Evolutionary conservation across 2,797 vertebrate species (phyloP).

Genomic region (Borostomias antarcticus): DNA sequence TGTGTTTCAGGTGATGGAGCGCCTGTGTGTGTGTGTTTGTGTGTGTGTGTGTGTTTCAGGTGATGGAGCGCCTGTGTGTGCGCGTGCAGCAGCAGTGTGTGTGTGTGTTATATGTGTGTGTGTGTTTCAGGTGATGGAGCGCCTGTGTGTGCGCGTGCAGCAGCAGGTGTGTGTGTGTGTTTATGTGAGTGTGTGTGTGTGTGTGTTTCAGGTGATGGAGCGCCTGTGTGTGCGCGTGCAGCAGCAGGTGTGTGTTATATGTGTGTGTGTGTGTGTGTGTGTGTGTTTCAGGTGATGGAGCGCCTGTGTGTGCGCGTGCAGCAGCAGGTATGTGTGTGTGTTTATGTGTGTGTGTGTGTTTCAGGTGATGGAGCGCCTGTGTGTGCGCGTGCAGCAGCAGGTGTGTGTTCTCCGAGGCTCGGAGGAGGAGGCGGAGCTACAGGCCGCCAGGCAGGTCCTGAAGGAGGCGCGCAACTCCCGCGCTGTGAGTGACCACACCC

Average conservation of each 20-base stretch:
- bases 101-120: too few species aligned
- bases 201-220: slow-evolving; percentile 85
- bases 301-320: too few species aligned
- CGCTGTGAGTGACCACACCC: slow-evolving; percentile 77
- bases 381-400: slow-evolving; percentile 87
- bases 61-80: too few species aligned
- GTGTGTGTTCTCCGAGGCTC: slow-evolving; percentile 84
- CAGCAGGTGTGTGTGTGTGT: too few species aligned
- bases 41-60: slow-evolving; percentile 88
- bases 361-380: slow-evolving; percentile 90
- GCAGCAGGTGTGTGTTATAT: slow-evolving; percentile 87
- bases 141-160: too few species aligned
- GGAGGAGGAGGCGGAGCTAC: slow-evolving; percentile 85
- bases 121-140: too few species aligned
- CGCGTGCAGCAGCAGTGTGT: too few species aligned
- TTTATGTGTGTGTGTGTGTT: slow-evolving; percentile 31
- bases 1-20: slow-evolving; percentile 86
- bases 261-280: too few species aligned
- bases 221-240: slow-evolving; percentile 87
- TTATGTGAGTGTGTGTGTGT: slow-evolving; percentile 46
- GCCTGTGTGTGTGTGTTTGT: slow-evolving; percentile 86
- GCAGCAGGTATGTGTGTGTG: too few species aligned
- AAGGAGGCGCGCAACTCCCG: slow-evolving; percentile 90
- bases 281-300: too few species aligned
- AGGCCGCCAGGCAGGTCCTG: slow-evolving; percentile 86